phyloP scores from a whole-genome alignment of 2,797 vertebrate species.

The Hylomyscus alleni region DNA sequence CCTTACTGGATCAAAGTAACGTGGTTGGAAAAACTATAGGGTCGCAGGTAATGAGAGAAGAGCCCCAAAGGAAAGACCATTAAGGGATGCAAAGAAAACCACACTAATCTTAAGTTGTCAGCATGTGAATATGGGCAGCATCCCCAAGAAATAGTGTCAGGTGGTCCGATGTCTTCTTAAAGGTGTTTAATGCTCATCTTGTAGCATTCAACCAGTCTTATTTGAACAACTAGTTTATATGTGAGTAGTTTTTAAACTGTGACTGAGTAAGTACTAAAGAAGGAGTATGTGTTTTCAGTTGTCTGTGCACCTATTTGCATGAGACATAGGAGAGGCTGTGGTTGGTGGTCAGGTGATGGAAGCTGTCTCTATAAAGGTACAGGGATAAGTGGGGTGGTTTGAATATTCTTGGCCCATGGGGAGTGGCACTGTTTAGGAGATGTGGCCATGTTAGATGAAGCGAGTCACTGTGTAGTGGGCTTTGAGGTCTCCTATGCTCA shows the following conservation, averaged over 20 bases:
- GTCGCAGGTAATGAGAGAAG: neutral
- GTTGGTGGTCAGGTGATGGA: neutral
- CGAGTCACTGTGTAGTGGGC: neutral
- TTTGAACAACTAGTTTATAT: neutral
- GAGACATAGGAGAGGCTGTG: neutral
- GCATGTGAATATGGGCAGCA: neutral
- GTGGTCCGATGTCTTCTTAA: neutral
- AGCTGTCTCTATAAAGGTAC: neutral
- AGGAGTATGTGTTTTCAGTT: neutral
- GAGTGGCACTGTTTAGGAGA: neutral
- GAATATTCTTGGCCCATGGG: neutral
- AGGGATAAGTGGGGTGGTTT: neutral
- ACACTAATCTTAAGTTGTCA: neutral
- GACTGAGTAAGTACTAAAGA: neutral
- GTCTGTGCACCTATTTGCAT: neutral
- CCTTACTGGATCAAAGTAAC: neutral
- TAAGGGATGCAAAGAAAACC: neutral
- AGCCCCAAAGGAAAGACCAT: neutral
- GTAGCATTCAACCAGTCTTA: neutral
- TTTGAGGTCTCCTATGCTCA: neutral
- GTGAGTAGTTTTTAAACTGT: conserved; percentile 9
- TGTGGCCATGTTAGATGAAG: neutral
- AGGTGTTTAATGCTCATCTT: neutral
- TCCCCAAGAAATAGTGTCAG: neutral
- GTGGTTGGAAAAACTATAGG: neutral